A percentile compares a stretch with the other conserved stretches of the same genome.
Conservation (phyloP, 2,888 invertebrate genomes). For the Chymomyza fuscimana region DNA sequence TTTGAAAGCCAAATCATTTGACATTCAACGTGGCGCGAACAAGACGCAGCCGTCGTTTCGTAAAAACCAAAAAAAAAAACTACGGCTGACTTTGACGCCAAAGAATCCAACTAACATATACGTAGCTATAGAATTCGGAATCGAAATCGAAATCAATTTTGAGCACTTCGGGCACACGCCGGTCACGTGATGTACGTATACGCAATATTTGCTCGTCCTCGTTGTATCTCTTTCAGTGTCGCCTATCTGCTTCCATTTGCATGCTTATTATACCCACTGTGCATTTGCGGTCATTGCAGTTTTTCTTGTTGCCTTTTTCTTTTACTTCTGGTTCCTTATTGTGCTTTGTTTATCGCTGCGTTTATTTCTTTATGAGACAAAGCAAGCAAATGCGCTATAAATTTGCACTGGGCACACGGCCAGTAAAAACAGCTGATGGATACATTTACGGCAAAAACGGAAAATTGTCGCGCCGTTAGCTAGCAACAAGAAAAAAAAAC, state of each 20-base stretch:
- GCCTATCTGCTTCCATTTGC: background rate
- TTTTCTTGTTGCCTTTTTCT: background rate
- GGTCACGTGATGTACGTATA: slow-evolving; percentile 53
- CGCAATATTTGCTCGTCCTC: background rate
- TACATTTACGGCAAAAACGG: too few relatives aligned
- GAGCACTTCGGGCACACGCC: slow-evolving; percentile 48
- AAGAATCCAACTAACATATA: slow-evolving; percentile 36
- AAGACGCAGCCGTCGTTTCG: slow-evolving; percentile 37
- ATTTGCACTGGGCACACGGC: slow-evolving; percentile 50
- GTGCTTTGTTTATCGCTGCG: background rate
- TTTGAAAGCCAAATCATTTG: slow-evolving; percentile 64
- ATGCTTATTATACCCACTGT: background rate
- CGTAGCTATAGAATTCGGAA: slow-evolving; percentile 14
- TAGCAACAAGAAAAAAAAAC: background rate
- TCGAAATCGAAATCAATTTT: background rate
- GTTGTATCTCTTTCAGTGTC: background rate
- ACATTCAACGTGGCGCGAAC: slow-evolving; percentile 53
- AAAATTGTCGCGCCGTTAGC: too few relatives aligned
- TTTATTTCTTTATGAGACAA: background rate
- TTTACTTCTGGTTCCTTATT: background rate
- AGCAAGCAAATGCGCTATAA: slow-evolving; percentile 10
- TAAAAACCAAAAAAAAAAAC: slow-evolving; percentile 31
- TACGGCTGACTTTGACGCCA: slow-evolving; percentile 27
- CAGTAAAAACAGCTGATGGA: slow-evolving; percentile 30
- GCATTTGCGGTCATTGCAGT: slow-evolving; percentile 1